Evolutionary conservation across 2,797 vertebrate species (phyloP).

Genomic region (Loris lydekkerianus): DNA sequence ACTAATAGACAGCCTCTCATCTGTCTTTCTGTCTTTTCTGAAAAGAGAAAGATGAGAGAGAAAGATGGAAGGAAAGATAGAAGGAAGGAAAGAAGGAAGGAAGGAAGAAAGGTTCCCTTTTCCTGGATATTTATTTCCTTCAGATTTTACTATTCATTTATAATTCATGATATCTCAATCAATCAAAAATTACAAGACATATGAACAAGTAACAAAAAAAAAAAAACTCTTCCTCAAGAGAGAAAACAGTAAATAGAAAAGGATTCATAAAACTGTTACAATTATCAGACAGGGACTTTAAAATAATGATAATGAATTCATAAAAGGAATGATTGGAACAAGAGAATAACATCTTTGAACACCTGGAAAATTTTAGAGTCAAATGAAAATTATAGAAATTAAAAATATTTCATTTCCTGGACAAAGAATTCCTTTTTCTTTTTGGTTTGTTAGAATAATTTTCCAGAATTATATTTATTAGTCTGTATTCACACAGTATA

Average conservation of each 20-base stretch:
- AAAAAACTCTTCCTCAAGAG: neutral
- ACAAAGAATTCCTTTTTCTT: slow-evolving; percentile 50
- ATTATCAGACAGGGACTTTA: neutral
- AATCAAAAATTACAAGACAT: neutral
- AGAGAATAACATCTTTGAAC: neutral
- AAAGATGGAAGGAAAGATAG: no score
- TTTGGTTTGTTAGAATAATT: slow-evolving; percentile 70
- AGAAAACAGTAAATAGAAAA: slow-evolving; percentile 22
- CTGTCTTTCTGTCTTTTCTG: no score
- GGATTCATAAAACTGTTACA: neutral
- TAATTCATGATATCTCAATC: slow-evolving; percentile 1
- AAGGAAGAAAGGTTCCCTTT: neutral
- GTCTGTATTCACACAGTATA: neutral
- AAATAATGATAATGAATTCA: neutral
- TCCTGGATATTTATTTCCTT: slow-evolving; percentile 32
- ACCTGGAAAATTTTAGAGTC: neutral
- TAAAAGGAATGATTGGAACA: neutral
- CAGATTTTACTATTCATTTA: neutral
- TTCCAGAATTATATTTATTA: slow-evolving; percentile 71
- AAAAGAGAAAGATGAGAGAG: no score
- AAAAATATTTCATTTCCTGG: neutral
- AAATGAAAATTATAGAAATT: slow-evolving; percentile 23
- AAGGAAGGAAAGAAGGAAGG: no score
- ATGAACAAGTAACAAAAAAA: neutral
- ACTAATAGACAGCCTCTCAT: no score